Percentiles rank a stretch among this genome's conserved stretches.
phyloP scores from a whole-genome alignment of 2,113 vertebrate species.

The Rhinolophus sinicus region DNA sequence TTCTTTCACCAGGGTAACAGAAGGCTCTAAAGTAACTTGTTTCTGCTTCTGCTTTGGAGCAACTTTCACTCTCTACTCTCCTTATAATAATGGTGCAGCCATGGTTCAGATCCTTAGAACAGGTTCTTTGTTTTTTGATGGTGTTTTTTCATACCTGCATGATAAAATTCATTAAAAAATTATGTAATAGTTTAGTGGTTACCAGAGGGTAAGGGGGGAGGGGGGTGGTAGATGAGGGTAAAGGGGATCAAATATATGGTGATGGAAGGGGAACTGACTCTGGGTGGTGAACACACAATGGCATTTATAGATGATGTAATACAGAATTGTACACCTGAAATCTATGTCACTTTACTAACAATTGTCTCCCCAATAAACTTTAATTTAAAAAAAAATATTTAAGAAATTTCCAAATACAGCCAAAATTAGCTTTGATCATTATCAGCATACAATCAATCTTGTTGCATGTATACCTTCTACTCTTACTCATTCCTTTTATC shows the following conservation, averaged over 20 bases:
- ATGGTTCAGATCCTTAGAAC: background rate
- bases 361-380: too few relatives aligned
- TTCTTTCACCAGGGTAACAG: background rate
- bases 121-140: background rate
- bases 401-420: background rate
- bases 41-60: background rate
- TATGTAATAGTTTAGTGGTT: too few relatives aligned
- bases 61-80: background rate
- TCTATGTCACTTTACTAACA: too few relatives aligned
- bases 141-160: background rate
- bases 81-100: background rate
- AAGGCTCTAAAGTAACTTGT: background rate
- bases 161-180: background rate
- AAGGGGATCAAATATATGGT: too few relatives aligned
- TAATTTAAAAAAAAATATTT: background rate
- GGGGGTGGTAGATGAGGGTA: too few relatives aligned
- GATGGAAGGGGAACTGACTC: too few relatives aligned
- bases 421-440: conserved; percentile 27
- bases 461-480: background rate
- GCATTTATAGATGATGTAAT: too few relatives aligned
- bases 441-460: background rate
- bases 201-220: too few relatives aligned
- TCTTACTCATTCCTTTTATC: background rate
- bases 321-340: too few relatives aligned
- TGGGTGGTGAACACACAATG: too few relatives aligned